A percentile compares a stretch with the other conserved stretches of the same genome.
Conservation (phyloP, 2,113 vertebrate genomes). For the Equus quagga region DNA sequence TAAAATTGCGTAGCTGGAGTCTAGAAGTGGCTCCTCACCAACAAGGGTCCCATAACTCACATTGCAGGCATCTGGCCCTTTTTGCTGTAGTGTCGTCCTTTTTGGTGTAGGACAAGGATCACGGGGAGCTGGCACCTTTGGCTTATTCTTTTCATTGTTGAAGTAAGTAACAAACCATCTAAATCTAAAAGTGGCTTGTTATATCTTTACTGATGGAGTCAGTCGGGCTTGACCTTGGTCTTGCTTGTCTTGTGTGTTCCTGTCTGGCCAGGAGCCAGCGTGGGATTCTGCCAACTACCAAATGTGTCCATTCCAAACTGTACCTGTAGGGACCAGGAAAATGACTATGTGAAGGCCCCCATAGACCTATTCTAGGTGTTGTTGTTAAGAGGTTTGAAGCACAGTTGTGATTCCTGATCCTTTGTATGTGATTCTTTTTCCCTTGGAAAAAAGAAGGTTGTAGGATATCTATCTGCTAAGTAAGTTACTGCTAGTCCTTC, state of each 20-base stretch:
- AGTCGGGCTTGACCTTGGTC: background rate
- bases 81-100: slow-evolving; percentile 40
- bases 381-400: background rate
- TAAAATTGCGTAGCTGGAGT: background rate
- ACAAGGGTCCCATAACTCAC: background rate
- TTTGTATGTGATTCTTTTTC: background rate
- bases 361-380: background rate
- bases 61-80: background rate
- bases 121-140: background rate
- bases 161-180: background rate
- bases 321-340: background rate
- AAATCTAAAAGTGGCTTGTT: background rate
- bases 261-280: background rate
- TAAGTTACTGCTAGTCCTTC: background rate
- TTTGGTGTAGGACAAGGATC: background rate
- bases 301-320: background rate
- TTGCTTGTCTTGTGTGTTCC: slow-evolving; percentile 9
- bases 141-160: background rate
- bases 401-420: background rate
- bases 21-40: background rate
- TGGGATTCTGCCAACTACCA: background rate
- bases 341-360: background rate
- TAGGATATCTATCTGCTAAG: background rate
- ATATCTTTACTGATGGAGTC: background rate
- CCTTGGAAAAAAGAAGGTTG: background rate